Conservation (phyloP, 2,113 vertebrate species). For the Gorsachius goisagi region DNA sequence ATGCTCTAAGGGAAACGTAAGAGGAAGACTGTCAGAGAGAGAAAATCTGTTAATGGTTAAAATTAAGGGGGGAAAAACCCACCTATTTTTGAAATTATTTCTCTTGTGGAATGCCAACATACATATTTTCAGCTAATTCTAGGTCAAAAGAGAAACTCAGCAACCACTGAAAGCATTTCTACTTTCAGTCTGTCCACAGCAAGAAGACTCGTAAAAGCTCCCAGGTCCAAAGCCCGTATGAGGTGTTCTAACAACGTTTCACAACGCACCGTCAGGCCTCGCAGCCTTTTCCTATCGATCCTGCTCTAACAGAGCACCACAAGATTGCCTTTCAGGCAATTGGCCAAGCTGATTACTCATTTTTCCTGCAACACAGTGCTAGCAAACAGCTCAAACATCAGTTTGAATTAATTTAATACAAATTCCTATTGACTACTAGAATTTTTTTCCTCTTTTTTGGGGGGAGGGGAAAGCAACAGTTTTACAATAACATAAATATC, state of each 20-base stretch:
- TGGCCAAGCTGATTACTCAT: neutral
- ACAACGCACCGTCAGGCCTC: neutral
- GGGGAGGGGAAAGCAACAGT: rapidly evolving
- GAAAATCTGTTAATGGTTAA: neutral
- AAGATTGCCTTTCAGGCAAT: neutral
- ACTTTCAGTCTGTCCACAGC: neutral
- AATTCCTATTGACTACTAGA: neutral
- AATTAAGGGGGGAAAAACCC: neutral
- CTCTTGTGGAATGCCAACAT: neutral
- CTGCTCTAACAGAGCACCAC: neutral
- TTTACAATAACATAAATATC: neutral
- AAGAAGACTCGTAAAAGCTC: neutral
- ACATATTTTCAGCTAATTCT: neutral
- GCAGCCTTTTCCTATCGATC: neutral
- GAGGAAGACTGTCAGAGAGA: neutral
- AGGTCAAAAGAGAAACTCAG: neutral
- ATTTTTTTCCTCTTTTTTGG: neutral
- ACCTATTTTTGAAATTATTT: neutral
- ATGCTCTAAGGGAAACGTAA: neutral
- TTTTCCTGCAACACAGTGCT: neutral
- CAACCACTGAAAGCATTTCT: neutral
- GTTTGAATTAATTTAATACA: neutral
- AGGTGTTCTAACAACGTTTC: neutral
- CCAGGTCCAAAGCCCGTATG: neutral
- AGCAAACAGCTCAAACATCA: neutral